These are phyloP conservation scores for Brachypodius melanocephalos DNA, from an alignment of 2,113 vertebrate species.

Conservation along the genomic window DNA sequence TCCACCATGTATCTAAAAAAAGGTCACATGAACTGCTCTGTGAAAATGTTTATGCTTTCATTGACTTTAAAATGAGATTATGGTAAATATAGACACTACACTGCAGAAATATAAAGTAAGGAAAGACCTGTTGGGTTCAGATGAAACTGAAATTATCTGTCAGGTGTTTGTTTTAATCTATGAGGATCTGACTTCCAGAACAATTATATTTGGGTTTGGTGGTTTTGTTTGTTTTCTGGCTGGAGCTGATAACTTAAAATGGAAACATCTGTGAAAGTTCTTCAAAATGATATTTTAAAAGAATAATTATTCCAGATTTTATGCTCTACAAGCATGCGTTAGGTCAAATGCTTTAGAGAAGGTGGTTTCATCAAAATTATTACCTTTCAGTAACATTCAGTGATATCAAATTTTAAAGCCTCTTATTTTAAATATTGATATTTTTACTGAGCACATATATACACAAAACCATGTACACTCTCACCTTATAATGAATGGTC, in stretches of 20 bases:
- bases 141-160: neutral
- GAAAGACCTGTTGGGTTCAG: neutral
- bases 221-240: neutral
- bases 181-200: neutral
- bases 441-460: neutral
- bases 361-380: neutral
- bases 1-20: neutral
- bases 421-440: neutral
- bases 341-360: neutral
- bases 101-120: neutral
- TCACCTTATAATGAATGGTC: neutral
- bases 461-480: neutral
- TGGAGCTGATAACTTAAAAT: neutral
- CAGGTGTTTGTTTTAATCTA: neutral
- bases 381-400: neutral
- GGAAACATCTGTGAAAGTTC: neutral
- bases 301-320: neutral
- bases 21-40: neutral
- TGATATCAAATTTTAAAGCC: neutral
- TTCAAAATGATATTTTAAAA: neutral
- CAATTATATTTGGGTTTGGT: neutral
- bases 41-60: neutral
- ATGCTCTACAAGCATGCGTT: neutral
- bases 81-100: neutral
- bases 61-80: neutral